phyloP scores from a whole-genome alignment of 2,113 vertebrate species.

The Lepus europaeus region DNA sequence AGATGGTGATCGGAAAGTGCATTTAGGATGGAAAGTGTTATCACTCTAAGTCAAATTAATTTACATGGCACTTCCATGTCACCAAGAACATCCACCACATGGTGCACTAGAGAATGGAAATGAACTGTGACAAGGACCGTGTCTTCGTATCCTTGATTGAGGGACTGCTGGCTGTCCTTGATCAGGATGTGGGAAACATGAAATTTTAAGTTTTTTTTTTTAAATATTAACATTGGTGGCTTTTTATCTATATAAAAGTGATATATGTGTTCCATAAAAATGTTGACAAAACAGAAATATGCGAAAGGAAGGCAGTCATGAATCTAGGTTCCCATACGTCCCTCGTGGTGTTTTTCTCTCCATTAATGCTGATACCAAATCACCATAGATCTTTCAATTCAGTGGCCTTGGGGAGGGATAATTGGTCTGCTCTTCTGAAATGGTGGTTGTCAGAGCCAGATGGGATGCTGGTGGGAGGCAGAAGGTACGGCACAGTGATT shows the following conservation, averaged over 20 bases:
- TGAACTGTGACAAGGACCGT: background rate
- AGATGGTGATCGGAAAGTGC: slow-evolving; percentile 8
- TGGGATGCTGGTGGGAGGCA: background rate
- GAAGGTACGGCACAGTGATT: background rate
- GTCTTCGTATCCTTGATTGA: background rate
- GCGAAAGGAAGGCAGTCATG: background rate
- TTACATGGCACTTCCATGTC: background rate
- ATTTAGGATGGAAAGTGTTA: background rate
- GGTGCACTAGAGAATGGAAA: background rate
- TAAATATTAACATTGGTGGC: background rate
- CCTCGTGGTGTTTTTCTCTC: background rate
- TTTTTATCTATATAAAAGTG: slow-evolving; percentile 17
- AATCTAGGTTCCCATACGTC: background rate
- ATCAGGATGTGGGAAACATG: background rate
- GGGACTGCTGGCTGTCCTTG: background rate
- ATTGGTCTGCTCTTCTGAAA: background rate
- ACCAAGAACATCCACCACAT: background rate
- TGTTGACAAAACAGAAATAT: background rate
- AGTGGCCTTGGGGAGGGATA: background rate
- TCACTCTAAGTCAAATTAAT: slow-evolving; percentile 37
- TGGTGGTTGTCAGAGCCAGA: background rate
- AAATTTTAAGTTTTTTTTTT: background rate
- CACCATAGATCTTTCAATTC: background rate
- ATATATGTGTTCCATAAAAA: background rate
- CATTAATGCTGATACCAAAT: background rate